Percentiles rank a stretch among this genome's conserved stretches.
Conservation (phyloP, 1,140 invertebrate species). For the Potamilus streckersoni region DNA sequence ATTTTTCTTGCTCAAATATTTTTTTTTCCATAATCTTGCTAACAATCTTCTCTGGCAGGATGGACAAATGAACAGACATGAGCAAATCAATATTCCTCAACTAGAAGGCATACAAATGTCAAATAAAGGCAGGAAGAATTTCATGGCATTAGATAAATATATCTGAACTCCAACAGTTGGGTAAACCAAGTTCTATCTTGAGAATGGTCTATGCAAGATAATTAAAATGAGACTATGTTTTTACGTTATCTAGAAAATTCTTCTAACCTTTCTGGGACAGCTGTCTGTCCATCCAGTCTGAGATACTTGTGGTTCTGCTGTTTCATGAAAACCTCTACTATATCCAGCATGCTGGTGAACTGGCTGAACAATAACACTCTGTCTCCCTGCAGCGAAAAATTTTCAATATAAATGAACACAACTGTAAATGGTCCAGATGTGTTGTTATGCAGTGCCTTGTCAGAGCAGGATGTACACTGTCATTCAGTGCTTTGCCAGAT, state of each 20-base stretch:
- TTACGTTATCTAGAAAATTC: neutral
- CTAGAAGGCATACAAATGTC: too few relatives aligned
- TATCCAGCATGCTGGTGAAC: constrained; percentile 92
- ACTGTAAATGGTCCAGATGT: neutral
- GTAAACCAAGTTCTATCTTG: too few relatives aligned
- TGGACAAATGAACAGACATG: too few relatives aligned
- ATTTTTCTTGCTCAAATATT: too few relatives aligned
- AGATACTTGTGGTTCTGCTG: constrained; percentile 57
- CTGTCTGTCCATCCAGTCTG: constrained; percentile 67
- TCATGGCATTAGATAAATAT: too few relatives aligned
- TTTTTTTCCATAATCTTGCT: too few relatives aligned
- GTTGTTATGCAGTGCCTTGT: neutral
- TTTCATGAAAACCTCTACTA: constrained; percentile 70
- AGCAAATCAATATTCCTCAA: too few relatives aligned
- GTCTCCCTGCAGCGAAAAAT: constrained; percentile 48
- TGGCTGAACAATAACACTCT: constrained; percentile 93
- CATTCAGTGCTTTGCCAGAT: neutral
- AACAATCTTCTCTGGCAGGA: too few relatives aligned
- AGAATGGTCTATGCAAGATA: too few relatives aligned
- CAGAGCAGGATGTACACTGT: neutral
- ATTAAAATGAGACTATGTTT: neutral
- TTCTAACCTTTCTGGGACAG: constrained; percentile 62
- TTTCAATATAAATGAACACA: neutral
- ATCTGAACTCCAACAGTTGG: too few relatives aligned
- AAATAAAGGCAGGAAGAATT: too few relatives aligned